Evolutionary conservation across 2,888 invertebrate species (phyloP).

Genomic region (Cyclophora albipunctata): DNA sequence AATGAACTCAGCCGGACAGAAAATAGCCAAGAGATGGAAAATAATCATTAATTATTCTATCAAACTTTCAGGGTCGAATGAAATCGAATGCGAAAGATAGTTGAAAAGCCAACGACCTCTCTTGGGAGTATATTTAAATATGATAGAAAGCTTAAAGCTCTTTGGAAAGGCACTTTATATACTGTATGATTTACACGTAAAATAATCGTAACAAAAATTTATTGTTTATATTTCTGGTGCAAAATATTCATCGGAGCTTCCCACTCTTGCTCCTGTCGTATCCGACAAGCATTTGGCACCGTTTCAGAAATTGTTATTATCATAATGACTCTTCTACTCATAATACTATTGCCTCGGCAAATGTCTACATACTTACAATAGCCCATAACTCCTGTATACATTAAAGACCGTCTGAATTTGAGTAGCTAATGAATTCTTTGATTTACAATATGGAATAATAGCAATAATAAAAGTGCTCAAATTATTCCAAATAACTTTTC

Average conservation of each 20-base stretch:
- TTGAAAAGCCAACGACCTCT: background rate
- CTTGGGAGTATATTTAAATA: too few relatives aligned
- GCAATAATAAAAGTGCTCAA: constrained; percentile 8
- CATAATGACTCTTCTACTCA: constrained; percentile 61
- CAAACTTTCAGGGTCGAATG: too few relatives aligned
- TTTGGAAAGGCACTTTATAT: constrained; percentile 2
- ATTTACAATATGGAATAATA: constrained; percentile 28
- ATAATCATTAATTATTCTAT: too few relatives aligned
- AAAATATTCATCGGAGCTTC: constrained; percentile 40
- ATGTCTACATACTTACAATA: constrained; percentile 54
- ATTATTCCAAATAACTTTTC: constrained; percentile 4
- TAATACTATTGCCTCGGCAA: constrained; percentile 56
- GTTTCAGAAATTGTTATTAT: constrained; percentile 63
- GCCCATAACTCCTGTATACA: constrained; percentile 49
- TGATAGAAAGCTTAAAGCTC: too few relatives aligned
- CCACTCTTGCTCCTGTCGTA: constrained; percentile 40
- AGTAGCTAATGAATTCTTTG: constrained; percentile 37
- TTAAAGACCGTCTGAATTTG: constrained; percentile 45
- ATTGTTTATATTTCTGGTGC: constrained; percentile 47
- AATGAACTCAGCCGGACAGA: too few relatives aligned
- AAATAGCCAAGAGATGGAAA: too few relatives aligned
- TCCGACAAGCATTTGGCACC: constrained; percentile 59
- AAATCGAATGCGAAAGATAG: too few relatives aligned
- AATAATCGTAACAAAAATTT: constrained; percentile 37
- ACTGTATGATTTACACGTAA: constrained; percentile 42